phyloP scores from a whole-genome alignment of 2,113 vertebrate genomes.

The Lipophrys pholis region DNA sequence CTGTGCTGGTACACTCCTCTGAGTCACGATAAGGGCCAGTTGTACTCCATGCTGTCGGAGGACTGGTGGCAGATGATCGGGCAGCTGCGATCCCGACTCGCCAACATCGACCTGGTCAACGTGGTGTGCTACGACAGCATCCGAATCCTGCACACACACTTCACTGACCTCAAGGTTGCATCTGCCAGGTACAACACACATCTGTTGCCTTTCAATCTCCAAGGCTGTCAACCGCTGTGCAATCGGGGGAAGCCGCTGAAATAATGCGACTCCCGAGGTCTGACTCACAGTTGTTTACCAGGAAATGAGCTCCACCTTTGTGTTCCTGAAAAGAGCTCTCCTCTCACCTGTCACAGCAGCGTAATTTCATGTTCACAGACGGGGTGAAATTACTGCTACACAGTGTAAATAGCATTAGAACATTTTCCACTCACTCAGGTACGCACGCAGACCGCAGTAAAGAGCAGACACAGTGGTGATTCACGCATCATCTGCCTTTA shows the following conservation, averaged over 20 bases:
- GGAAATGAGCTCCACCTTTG: slow-evolving; percentile 12
- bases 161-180: slow-evolving; percentile 96
- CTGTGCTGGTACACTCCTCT: slow-evolving; percentile 94
- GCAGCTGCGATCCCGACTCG: slow-evolving; percentile 89
- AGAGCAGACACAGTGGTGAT: slow-evolving; percentile 21
- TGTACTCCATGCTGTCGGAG: slow-evolving; percentile 94
- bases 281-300: slow-evolving; percentile 31
- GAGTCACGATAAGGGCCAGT: slow-evolving; percentile 92
- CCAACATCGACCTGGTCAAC: slow-evolving; percentile 92
- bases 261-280: neutral
- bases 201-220: neutral
- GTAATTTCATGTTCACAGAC: slow-evolving; percentile 5
- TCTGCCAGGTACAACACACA: slow-evolving; percentile 86
- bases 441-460: neutral
- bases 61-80: slow-evolving; percentile 96
- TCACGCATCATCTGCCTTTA: slow-evolving; percentile 49
- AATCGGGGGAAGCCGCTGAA: neutral
- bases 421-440: slow-evolving; percentile 2
- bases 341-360: neutral
- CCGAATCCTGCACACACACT: slow-evolving; percentile 91
- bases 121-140: slow-evolving; percentile 94
- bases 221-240: no score
- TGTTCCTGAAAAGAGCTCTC: slow-evolving; percentile 6
- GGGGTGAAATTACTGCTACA: slow-evolving; percentile 16
- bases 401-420: slow-evolving; percentile 19